Evolutionary conservation across 2,113 vertebrate genomes (phyloP), one percentile per base, ranked within the genome.

Genomic region (Brachyhypopomus occidentalis): DNA sequence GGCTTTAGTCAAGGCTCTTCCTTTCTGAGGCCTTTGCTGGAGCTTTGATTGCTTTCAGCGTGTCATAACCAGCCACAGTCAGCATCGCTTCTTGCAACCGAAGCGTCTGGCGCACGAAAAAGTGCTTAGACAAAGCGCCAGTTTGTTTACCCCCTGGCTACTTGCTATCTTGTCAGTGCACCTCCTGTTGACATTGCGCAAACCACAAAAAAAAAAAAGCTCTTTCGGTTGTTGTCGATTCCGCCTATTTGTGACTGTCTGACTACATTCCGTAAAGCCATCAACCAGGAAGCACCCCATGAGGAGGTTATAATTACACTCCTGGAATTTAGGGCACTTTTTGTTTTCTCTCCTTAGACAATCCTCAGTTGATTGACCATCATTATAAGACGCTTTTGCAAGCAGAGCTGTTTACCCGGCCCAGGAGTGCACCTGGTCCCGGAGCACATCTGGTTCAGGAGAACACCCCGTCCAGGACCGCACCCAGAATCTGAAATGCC

Each of bases 11-110:
- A 66, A 30, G 3, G 27, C 2, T 25, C 34, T 36, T 36, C 1
- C 9, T 64, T 64, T 64, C 62, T 64, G 12, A 30, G 25, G 30
- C 64, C 9, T 27, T 48, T 34, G 16, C 19, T 20, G 19, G 11
- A 20, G 38, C 11, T 23, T 48, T 30, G 16, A 7, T 17, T 58
- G 30, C 20, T 14, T 20, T 72, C 38, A 36, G 70, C 59, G 20
- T 23, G 58, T 64, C 79, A 41, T 82, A 45, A 69, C 82, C 77
- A 36, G 17, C 36, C 55, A 25, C 63, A 78, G 80, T 22, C 75
- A 71, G 75, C 48, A 17, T 22, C 34, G 73, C 64, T 75, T 82
- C 66, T 76, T 79, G 25, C 72, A 66, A 58, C 41, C 59, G 2
- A 63, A 79, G 38, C 63, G 9, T 72, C 76, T 75, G 67, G 69